Base-by-base conservation (phyloP, 2,797 vertebrate species). In the Knipowitschia caucasica region DNA sequence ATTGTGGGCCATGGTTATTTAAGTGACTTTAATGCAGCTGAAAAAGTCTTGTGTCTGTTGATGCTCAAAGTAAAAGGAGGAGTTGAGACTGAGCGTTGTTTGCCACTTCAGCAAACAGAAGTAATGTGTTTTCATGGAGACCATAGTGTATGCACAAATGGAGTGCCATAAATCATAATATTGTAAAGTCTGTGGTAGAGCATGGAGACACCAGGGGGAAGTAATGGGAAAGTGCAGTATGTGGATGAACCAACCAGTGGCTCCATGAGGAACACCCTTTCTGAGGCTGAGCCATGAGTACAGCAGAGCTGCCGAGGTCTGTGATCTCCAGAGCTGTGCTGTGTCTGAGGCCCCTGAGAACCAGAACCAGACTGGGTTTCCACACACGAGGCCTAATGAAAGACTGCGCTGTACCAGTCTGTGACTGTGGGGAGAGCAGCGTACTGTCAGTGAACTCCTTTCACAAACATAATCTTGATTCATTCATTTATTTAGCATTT, bases 211-310 rank as follows among this genome's bases (percentile, higher is more conserved):
- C 50, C 21, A 31, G 66, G 56, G 29, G 63, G 58, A 53, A 58
- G 53, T 3, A 55, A 64, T 84, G 80, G 81, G 81, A 84, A 82
- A 79, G 70, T n/a, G n/a, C n/a, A n/a, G n/a, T 76, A 26, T 12
- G 17, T 46, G 73, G 67, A 86, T 83, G 73, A 84, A 75, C 50
- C 55, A 80, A 77, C 82, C 79, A 84, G 71, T 77, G 51, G 34
- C 9, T 35, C 4, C 7, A 30, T 29, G 42, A 70, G 80, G 45
- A 79, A 81, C 82, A 72, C 80, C 81, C 81, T 71, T 50, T 53
- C 71, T 73, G 57, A 56, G 51, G 64, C 68, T 39, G 2, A 47
- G 50, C 54, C 44, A 53, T 2, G 56, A 61, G 63, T 14, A 14
- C 24, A 58, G 54, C 60, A 26, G 42, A 42, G 53, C 70, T 56